These are phyloP conservation scores for Trachurus trachurus DNA, from an alignment of 2,797 vertebrate species.

Conservation along the genomic window DNA sequence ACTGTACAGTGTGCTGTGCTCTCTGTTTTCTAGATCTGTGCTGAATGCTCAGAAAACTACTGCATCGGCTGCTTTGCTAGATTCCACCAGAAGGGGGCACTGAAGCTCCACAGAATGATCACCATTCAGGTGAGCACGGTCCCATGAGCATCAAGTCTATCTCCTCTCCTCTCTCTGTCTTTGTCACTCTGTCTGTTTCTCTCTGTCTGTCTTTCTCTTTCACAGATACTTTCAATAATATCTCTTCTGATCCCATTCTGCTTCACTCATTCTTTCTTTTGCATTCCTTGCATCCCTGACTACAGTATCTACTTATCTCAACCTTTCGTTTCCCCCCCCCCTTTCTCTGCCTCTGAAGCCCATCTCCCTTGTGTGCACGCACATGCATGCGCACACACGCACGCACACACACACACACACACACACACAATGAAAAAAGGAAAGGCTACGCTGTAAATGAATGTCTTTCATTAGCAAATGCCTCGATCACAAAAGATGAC, in stretches of 20 bases:
- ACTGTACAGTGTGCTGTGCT: constrained; percentile 11
- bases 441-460: constrained; percentile 12
- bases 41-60: constrained; percentile 89
- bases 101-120: constrained; percentile 89
- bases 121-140: constrained; percentile 84
- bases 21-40: constrained; percentile 83
- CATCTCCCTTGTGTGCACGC: not conserved
- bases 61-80: constrained; percentile 88
- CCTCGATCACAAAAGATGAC: constrained; percentile 52
- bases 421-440: not conserved
- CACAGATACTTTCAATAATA: constrained; percentile 58
- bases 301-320: constrained; percentile 36
- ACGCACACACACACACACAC: not conserved
- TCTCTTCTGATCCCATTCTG: constrained; percentile 46
- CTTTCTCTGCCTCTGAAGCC: constrained; percentile 9
- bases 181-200: constrained; percentile 13
- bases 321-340: constrained; percentile 9
- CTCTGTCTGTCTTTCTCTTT: constrained; percentile 44
- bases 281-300: constrained; percentile 36
- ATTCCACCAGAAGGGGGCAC: constrained; percentile 93
- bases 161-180: constrained; percentile 27
- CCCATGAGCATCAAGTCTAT: constrained; percentile 31
- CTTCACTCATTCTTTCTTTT: constrained; percentile 48
- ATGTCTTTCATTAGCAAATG: constrained; percentile 43
- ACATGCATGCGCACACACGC: not conserved